phyloP scores from a whole-genome alignment of 2,113 vertebrate genomes.

The Rhineura floridana region DNA sequence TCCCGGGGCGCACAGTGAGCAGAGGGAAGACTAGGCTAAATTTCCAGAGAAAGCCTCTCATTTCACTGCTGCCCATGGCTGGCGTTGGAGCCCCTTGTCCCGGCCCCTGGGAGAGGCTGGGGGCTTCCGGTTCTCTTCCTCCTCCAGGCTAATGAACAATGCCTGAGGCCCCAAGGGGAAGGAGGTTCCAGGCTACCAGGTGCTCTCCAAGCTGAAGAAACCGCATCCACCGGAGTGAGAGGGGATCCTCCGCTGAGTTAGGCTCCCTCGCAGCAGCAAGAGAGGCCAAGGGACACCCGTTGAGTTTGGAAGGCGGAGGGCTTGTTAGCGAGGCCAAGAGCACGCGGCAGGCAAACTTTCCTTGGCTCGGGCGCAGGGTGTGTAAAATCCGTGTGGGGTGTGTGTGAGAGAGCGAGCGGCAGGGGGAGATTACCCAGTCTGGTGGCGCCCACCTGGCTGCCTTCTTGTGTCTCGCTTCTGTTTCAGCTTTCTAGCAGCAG shows the following conservation, averaged over 20 bases:
- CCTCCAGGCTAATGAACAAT: constrained; percentile 49
- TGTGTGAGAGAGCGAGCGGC: constrained; percentile 25
- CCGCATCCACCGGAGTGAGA: constrained; percentile 63
- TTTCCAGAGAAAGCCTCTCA: constrained; percentile 68
- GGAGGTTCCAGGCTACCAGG: constrained; percentile 58
- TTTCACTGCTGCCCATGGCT: constrained; percentile 75
- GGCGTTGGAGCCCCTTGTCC: constrained; percentile 16
- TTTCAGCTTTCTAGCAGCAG: constrained; percentile 38
- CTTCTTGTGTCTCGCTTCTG: constrained; percentile 6
- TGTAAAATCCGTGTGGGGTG: too few species aligned
- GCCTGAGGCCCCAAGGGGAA: constrained; percentile 39
- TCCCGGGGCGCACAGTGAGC: constrained; percentile 66
- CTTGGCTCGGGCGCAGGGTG: background rate
- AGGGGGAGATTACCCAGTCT: background rate
- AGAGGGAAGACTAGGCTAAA: constrained; percentile 74
- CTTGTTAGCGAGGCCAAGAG: background rate
- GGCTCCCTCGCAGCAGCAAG: constrained; percentile 25
- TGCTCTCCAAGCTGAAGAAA: constrained; percentile 43
- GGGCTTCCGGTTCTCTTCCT: constrained; percentile 39
- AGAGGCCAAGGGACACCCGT: background rate
- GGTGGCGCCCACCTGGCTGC: background rate
- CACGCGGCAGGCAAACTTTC: constrained; percentile 12
- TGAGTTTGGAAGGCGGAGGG: background rate
- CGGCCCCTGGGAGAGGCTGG: background rate
- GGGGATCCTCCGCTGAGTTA: constrained; percentile 29